Evolutionary conservation across 37 sponge, comb jelly and placozoan species (phyloP).

Genomic region (Axinella damicornis): DNA sequence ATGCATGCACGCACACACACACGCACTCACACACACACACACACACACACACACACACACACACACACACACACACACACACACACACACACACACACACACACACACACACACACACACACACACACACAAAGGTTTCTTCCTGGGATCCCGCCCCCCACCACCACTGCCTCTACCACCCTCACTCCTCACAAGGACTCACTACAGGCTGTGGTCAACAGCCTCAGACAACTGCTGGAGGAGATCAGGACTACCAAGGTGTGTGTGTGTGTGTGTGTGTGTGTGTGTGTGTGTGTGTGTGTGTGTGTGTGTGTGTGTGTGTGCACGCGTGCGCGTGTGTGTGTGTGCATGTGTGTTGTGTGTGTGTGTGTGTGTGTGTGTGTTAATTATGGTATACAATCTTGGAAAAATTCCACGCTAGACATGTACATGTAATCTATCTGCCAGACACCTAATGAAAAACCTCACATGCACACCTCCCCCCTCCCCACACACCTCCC

Average conservation of each 20-base stretch:
- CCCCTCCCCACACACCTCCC: too few species aligned
- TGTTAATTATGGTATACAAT: not conserved
- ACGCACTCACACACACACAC: not conserved
- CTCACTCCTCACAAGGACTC: not conserved
- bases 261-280: too few species aligned
- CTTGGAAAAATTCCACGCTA: not conserved
- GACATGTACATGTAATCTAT: too few species aligned
- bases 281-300: not conserved
- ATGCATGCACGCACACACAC: too few species aligned
- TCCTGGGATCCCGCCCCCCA: too few species aligned
- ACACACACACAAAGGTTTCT: too few species aligned
- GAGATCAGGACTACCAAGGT: too few species aligned
- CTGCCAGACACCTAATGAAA: too few species aligned
- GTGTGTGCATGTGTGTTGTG: too few species aligned
- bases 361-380: too few species aligned
- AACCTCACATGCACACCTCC: too few species aligned
- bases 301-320: not conserved
- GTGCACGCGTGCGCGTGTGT: too few species aligned
- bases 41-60: not conserved
- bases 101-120: not conserved
- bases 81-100: not conserved
- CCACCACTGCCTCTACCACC: not conserved
- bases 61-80: not conserved
- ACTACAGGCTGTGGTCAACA: not conserved
- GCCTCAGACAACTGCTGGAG: slow-evolving; percentile 1